Conservation (phyloP, 2,797 vertebrate species). For the Sebastes wilsoni region DNA sequence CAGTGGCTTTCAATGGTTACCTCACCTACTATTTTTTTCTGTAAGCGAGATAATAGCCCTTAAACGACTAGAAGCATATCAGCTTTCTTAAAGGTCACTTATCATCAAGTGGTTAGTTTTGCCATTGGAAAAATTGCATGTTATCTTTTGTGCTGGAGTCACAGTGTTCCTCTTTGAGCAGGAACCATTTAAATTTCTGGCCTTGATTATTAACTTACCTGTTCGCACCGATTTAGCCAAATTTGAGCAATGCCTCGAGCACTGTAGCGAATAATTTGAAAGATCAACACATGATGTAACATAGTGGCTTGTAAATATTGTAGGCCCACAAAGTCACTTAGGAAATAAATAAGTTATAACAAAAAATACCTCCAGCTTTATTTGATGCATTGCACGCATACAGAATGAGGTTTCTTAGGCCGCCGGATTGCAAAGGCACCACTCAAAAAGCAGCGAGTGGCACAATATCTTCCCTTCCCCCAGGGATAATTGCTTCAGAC, state of each 20-base stretch:
- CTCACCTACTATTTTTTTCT: background rate
- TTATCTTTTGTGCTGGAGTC: background rate
- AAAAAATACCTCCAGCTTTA: slow-evolving; percentile 34
- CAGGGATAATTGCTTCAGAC: slow-evolving; percentile 28
- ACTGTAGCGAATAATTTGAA: slow-evolving; percentile 12
- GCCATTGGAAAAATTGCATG: background rate
- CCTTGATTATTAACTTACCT: slow-evolving; percentile 4
- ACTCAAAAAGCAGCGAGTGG: background rate
- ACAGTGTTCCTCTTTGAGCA: background rate
- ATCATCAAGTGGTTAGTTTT: background rate
- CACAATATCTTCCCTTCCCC: background rate
- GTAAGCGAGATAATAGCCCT: background rate
- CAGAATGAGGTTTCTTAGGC: slow-evolving; percentile 12
- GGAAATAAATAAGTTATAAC: slow-evolving; percentile 34
- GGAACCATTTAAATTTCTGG: background rate
- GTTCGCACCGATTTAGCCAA: background rate
- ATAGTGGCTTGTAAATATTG: slow-evolving; percentile 37
- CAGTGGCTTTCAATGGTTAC: background rate
- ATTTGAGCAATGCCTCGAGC: background rate
- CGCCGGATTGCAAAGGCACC: background rate
- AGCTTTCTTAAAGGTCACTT: slow-evolving; percentile 22
- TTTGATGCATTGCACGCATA: slow-evolving; percentile 15
- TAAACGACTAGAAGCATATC: background rate
- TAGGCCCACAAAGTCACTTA: slow-evolving; percentile 2
- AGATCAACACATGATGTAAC: slow-evolving; percentile 34